Percentiles rank a stretch among this genome's conserved stretches.
Evolutionary conservation across 2,113 vertebrate genomes (phyloP).

Genomic region (Himantopus leucocephalus): DNA sequence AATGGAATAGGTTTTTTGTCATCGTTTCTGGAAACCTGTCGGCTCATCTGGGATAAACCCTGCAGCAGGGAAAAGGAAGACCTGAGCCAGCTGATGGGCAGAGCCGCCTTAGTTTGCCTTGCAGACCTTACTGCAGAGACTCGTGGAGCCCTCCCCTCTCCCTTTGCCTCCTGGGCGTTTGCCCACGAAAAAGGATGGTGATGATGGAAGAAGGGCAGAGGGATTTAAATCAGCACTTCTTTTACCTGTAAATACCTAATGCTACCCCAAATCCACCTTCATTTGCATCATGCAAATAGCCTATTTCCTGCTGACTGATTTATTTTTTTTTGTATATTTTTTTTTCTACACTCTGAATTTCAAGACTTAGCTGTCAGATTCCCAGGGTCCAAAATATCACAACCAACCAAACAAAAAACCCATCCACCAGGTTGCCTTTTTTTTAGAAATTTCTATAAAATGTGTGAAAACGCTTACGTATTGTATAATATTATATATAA

Average conservation of each 20-base stretch:
- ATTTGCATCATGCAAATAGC: not conserved
- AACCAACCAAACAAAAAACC: not conserved
- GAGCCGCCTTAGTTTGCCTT: slow-evolving; percentile 64
- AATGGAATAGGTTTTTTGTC: not conserved
- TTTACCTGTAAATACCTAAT: slow-evolving; percentile 67
- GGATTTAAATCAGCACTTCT: slow-evolving; percentile 30
- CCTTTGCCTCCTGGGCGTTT: not conserved
- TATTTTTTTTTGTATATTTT: not conserved
- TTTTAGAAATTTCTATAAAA: slow-evolving; percentile 25
- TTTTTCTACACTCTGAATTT: slow-evolving; percentile 12
- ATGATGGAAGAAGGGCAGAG: not conserved
- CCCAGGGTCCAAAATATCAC: slow-evolving; percentile 38
- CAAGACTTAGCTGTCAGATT: slow-evolving; percentile 22
- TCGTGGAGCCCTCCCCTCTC: not conserved
- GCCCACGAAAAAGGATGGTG: not conserved
- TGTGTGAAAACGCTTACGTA: not conserved
- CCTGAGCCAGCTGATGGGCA: slow-evolving; percentile 69
- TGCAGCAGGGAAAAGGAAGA: slow-evolving; percentile 5
- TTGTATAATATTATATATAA: not conserved
- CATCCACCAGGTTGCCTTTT: slow-evolving; percentile 70
- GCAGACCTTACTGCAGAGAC: slow-evolving; percentile 24
- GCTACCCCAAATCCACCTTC: slow-evolving; percentile 10
- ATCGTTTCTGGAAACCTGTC: slow-evolving; percentile 27
- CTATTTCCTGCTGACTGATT: slow-evolving; percentile 42
- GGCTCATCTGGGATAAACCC: slow-evolving; percentile 4